Base-by-base conservation (phyloP, 2,888 invertebrate species). In the Drosophila vallismaia region DNA sequence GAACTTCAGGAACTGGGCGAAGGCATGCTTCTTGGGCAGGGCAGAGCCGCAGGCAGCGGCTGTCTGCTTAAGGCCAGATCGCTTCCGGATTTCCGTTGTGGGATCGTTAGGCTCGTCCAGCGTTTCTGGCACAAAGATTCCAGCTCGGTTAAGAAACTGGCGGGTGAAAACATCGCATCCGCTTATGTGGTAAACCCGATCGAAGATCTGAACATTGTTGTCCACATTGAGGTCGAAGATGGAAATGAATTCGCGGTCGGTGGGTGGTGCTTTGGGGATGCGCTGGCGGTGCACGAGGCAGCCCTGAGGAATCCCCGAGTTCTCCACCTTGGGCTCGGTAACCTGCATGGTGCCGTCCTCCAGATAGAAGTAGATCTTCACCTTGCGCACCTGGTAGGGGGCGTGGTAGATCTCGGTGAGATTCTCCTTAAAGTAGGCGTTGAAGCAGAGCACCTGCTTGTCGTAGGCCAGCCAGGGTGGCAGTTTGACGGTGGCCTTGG, bases 291-390 rank as follows among this genome's bases (percentile, higher is more conserved):
- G 94, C 40, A 98, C 95, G 73, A 98, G 90, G 19, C 96, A 92
- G 7, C 97, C 97, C 94, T 97, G 97, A 36, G 95, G 94, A 77
- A 97, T 93, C 4, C 97, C 97, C 81, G 97, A 96, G 89, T 98
- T 98, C 55, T 94, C 94, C 7, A 95, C 94, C 86, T 94, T 93
- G 0, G 97, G 97, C 89, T 98, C 98, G 0, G 56, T 93, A 91
- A 98, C 95, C 92, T 97, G 97, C 77, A 98, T 95, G 1, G 98
- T 97, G 12, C 97, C 97, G 91, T 98, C 98, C 92, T 98, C 98
- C 45, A 98, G 93, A 86, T 95, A 98, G 89, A 96, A 98, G 76
- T 94, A 95, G 58, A 98, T 96, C 77, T 95, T 95, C 3, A 97
- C 97, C 83, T 95, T 94, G 24, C 97, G 94, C 58, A 97, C 92